Evolutionary conservation across 2,797 vertebrate genomes (phyloP).

Genomic region (Karalla daura): DNA sequence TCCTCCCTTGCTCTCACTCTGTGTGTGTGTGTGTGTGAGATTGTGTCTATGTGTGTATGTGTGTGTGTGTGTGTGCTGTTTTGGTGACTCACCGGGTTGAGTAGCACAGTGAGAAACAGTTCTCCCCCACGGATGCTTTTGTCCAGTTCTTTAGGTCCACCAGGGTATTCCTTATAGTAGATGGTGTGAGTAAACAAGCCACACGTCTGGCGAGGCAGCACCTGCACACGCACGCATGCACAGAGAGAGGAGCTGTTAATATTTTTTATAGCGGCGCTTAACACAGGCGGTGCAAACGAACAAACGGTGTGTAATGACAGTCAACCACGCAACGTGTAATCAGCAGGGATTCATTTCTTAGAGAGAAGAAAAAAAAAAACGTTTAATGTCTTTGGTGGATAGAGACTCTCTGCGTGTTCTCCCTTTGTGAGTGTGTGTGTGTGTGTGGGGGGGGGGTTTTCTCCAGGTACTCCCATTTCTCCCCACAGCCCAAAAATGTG

Average conservation of each 20-base stretch:
- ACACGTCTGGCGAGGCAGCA: conserved; percentile 97
- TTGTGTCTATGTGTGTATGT: conserved; percentile 8
- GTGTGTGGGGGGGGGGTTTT: no score
- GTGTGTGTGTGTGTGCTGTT: conserved; percentile 2
- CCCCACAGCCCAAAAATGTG: no score
- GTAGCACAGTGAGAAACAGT: conserved; percentile 95
- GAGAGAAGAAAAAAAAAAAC: not conserved
- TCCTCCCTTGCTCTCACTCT: conserved; percentile 20
- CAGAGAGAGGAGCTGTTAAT: conserved; percentile 12
- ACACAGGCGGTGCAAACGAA: not conserved
- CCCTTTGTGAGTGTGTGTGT: no score
- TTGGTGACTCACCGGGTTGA: conserved; percentile 92
- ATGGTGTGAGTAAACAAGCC: conserved; percentile 98
- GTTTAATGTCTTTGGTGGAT: no score
- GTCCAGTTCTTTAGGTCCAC: conserved; percentile 95
- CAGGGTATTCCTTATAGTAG: conserved; percentile 98
- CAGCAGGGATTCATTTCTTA: not conserved
- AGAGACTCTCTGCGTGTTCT: no score
- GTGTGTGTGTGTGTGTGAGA: conserved; percentile 18
- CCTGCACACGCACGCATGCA: conserved; percentile 79
- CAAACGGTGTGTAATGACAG: not conserved
- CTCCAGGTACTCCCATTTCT: no score
- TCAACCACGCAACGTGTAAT: not conserved
- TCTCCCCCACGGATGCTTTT: conserved; percentile 96
- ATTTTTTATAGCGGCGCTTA: conserved; percentile 2